Percentiles rank a stretch among this genome's conserved stretches.
These are phyloP conservation scores for Scrobipalpa costella DNA, from an alignment of 2,888 invertebrate species.

Conservation along the genomic window DNA sequence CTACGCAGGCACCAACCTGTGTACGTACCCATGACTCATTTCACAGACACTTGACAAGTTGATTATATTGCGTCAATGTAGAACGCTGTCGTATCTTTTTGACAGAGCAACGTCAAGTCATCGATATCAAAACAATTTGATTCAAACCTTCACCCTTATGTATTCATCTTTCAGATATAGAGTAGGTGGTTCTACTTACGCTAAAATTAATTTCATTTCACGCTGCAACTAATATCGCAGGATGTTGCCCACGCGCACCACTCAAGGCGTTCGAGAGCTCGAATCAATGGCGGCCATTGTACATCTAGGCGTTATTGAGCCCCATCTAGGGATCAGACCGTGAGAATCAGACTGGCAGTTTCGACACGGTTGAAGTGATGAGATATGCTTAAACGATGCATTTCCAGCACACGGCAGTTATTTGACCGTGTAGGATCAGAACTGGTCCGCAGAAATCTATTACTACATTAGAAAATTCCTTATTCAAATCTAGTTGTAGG, in stretches of 20 bases:
- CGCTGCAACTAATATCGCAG: conserved; percentile 39
- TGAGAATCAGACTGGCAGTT: conserved; percentile 33
- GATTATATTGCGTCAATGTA: no score
- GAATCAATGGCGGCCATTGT: conserved; percentile 54
- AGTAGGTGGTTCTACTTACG: neutral
- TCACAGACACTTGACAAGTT: neutral
- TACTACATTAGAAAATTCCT: no score
- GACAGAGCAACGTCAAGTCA: no score
- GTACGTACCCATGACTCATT: neutral
- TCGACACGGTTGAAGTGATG: conserved; percentile 29
- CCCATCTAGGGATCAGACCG: conserved; percentile 34
- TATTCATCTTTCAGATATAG: neutral
- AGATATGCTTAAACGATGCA: conserved; percentile 21
- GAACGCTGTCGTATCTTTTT: no score
- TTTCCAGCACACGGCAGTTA: neutral
- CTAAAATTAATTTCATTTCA: conserved; percentile 35
- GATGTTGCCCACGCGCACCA: conserved; percentile 49
- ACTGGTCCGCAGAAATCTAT: no score
- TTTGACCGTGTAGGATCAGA: no score
- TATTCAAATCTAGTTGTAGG: no score
- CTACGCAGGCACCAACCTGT: conserved; percentile 18
- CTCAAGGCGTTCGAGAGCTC: conserved; percentile 43
- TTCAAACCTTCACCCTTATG: neutral
- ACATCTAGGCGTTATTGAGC: conserved; percentile 36
- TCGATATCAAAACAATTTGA: no score